phyloP scores from a whole-genome alignment of 1,140 invertebrate genomes.

The Drosophila biarmipes region DNA sequence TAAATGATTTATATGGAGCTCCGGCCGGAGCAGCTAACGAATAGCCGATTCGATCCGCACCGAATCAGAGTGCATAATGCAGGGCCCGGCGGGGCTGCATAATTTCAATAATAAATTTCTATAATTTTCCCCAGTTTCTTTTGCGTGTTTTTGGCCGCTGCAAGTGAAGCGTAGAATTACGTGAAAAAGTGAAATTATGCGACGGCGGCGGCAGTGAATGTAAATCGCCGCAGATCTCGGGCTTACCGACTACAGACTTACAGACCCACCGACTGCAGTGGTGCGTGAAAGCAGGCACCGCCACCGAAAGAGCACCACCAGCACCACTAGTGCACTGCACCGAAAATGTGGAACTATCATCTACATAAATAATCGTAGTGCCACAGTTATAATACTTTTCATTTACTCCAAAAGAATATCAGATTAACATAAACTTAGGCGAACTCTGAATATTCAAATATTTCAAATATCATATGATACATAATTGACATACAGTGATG shows the following conservation, averaged over 20 bases:
- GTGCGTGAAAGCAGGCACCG: constrained; percentile 69
- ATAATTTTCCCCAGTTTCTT: constrained; percentile 64
- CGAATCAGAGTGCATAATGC: constrained; percentile 10
- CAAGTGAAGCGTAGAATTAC: constrained; percentile 82
- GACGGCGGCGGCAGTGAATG: constrained; percentile 52
- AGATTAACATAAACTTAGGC: too few relatives aligned
- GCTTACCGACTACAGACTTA: constrained; percentile 3
- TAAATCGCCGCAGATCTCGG: constrained; percentile 36
- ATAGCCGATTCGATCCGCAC: constrained; percentile 35
- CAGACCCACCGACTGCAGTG: constrained; percentile 22
- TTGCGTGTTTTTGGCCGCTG: constrained; percentile 9
- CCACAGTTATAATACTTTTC: too few relatives aligned
- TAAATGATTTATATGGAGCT: constrained; percentile 63
- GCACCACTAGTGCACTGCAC: constrained; percentile 8
- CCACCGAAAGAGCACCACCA: background rate
- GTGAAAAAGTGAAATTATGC: constrained; percentile 82
- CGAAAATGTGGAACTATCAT: too few relatives aligned
- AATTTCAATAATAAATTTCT: constrained; percentile 78
- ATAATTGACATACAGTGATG: too few relatives aligned
- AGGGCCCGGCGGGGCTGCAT: constrained; percentile 1
- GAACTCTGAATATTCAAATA: too few relatives aligned
- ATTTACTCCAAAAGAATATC: too few relatives aligned
- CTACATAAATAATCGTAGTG: too few relatives aligned
- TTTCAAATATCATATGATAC: too few relatives aligned
- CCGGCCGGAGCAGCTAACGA: constrained; percentile 57